A percentile compares a stretch with the other conserved stretches of the same genome.
phyloP scores from a whole-genome alignment of 2,797 vertebrate species.

The Ciconia nigra region DNA sequence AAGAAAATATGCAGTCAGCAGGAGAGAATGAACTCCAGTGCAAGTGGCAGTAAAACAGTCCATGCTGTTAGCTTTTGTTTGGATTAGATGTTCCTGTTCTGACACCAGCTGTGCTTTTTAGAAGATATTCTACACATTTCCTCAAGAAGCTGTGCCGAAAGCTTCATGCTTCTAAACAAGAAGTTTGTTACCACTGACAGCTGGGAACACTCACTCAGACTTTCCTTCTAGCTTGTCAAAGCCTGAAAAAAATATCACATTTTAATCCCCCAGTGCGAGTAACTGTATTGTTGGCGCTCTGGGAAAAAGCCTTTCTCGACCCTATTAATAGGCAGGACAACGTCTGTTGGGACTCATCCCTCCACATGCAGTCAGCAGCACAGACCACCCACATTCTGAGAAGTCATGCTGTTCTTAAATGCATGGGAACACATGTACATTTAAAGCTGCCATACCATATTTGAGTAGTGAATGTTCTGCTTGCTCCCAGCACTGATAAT shows the following conservation, averaged over 20 bases:
- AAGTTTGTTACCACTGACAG: not conserved
- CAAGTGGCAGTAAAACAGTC: not conserved
- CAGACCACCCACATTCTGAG: not conserved
- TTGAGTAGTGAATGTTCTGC: constrained; percentile 89
- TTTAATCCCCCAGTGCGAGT: not conserved
- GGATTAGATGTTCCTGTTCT: constrained; percentile 19
- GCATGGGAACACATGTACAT: not conserved
- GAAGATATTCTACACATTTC: not conserved
- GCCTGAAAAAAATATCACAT: not conserved
- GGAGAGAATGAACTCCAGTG: constrained; percentile 7
- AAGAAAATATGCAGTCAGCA: not conserved
- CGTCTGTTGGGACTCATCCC: not conserved
- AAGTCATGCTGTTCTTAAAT: not conserved
- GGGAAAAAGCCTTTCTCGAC: not conserved
- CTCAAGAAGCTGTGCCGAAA: not conserved
- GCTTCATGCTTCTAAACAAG: not conserved
- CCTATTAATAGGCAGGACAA: not conserved
- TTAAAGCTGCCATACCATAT: constrained; percentile 76
- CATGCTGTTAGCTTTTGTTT: constrained; percentile 17
- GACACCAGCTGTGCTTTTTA: constrained; percentile 19
- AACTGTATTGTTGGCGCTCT: not conserved
- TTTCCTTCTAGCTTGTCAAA: constrained; percentile 3
- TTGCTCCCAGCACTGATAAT: constrained; percentile 83
- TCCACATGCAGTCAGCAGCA: not conserved
- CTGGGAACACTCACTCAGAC: constrained; percentile 24